Evolutionary conservation across 2,113 vertebrate genomes (phyloP), one percentile per base, ranked within the genome.

Genomic region (Oenanthe melanoleuca): DNA sequence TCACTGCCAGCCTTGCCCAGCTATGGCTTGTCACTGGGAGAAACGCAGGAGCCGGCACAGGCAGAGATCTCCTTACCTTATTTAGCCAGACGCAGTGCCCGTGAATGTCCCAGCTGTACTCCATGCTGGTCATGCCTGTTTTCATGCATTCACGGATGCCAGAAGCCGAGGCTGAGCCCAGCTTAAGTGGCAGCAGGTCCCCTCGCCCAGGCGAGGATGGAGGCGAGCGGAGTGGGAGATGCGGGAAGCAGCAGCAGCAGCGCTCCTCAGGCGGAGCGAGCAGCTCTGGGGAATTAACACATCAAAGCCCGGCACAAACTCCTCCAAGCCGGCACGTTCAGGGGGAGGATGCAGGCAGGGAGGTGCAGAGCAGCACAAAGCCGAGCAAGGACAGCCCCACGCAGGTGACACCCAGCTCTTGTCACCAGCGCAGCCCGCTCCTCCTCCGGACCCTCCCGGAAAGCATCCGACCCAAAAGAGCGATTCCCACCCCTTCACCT

Each of bases 31-130:
- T n/a, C 81, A 7, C 45, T 4, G 3, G 3, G n/a, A 87, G 61
- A 82, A 64, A 75, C 0, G 49, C 70, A 34, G 56, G 74, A 88
- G 92, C 45, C 93, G 31, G 64, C 61, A 20, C 40, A 40, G 23
- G 63, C 77, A 50, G 47, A 15, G 91, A 60, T 28, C 84, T 67
- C 74, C 96, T 94, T 97, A 97, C 95, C 97, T 93, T 97, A 92
- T 95, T 96, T 93, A 97, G 96, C 96, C 95, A 97, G 45, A 94
- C 44, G 2, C 95, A 94, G 93, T 95, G 96, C 7, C 94, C 92
- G 9, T 97, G 96, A 26, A 97, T 96, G 92, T 97, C 96, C 94
- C 96, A 96, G 94, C 93, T 94, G 6, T 93, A 96, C 79, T 96
- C 96, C 94, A 92, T 96, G 87, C 91, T 87, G 70, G 77, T 91